Evolutionary conservation across 2,113 vertebrate species (phyloP).

Genomic region (Pseudorhombus dupliciocellatus): DNA sequence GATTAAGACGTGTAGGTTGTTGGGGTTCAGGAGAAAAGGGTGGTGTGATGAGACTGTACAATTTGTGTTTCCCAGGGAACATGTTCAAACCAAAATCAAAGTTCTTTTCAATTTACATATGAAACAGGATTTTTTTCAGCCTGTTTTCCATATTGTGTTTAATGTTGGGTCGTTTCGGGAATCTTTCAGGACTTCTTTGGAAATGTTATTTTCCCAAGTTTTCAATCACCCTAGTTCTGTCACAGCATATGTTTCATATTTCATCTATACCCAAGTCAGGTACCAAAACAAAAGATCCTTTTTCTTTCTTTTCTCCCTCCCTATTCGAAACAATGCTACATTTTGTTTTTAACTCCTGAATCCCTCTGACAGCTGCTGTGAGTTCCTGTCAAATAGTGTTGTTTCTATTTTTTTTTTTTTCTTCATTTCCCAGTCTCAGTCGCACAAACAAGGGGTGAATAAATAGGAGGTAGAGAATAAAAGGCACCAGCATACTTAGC

Average conservation of each 20-base stretch:
- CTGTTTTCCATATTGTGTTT: conserved; percentile 24
- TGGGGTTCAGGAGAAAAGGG: background rate
- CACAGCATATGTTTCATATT: conserved; percentile 53
- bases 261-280: conserved; percentile 68
- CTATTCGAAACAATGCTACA: conserved; percentile 52
- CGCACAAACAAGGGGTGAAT: conserved; percentile 62
- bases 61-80: background rate
- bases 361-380: conserved; percentile 73
- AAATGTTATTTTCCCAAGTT: conserved; percentile 68
- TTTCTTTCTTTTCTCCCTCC: conserved; percentile 6
- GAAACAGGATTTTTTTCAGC: conserved; percentile 20
- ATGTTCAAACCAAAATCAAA: background rate
- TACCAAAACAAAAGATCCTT: conserved; percentile 56
- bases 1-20: background rate
- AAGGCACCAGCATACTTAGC: conserved; percentile 29
- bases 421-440: conserved; percentile 52
- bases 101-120: conserved; percentile 7
- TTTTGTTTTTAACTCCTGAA: conserved; percentile 69
- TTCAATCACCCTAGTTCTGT: conserved; percentile 77
- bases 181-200: conserved; percentile 56
- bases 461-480: conserved; percentile 55
- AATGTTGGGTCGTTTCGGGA: conserved; percentile 45
- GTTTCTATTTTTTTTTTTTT: conserved; percentile 34
- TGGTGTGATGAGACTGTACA: background rate
- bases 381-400: conserved; percentile 71